A percentile compares a stretch with the other conserved stretches of the same genome.
phyloP scores from a whole-genome alignment of 1,140 invertebrate species.

The Pinna nobilis region DNA sequence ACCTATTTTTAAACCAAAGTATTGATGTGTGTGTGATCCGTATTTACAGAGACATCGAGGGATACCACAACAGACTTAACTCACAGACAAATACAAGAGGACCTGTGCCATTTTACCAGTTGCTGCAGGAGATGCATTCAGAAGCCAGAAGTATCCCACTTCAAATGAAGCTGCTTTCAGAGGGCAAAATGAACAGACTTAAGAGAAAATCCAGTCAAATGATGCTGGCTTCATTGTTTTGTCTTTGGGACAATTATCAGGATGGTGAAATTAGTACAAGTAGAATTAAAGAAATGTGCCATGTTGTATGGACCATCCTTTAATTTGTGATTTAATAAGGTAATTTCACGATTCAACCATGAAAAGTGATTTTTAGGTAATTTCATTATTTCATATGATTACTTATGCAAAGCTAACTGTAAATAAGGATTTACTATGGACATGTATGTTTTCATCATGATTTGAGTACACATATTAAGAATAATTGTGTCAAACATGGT shows the following conservation, averaged over 20 bases:
- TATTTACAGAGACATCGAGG: no score
- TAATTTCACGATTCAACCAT: no score
- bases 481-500: no score
- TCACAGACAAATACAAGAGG: slow-evolving; percentile 8
- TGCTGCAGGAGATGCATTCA: background rate
- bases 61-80: slow-evolving; percentile 32
- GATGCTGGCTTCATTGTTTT: background rate
- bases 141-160: slow-evolving; percentile 17
- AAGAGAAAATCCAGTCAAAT: background rate
- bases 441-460: no score
- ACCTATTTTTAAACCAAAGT: background rate
- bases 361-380: no score
- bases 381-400: no score
- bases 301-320: no score
- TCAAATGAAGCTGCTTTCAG: background rate
- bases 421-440: no score
- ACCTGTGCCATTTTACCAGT: slow-evolving; percentile 19
- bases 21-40: slow-evolving; percentile 15
- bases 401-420: no score
- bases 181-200: background rate
- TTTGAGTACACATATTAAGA: no score
- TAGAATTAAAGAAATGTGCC: no score
- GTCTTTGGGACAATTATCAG: background rate
- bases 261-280: background rate
- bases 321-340: no score